Percentiles rank a stretch among this genome's conserved stretches.
Conservation (phyloP, 2,113 vertebrate genomes). For the Mesocricetus auratus region DNA sequence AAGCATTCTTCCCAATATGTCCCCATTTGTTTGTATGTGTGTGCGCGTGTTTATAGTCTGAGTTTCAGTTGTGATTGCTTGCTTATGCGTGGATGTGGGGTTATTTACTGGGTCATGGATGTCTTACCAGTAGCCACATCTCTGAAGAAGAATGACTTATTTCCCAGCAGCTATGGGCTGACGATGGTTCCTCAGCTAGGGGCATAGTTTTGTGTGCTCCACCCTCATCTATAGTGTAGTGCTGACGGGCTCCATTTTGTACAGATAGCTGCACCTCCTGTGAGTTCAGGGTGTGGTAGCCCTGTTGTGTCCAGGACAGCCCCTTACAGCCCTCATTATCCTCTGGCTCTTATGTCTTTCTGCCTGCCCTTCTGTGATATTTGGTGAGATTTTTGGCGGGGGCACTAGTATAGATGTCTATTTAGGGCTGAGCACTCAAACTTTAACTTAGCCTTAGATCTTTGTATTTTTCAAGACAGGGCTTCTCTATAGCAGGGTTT, state of each 20-base stretch:
- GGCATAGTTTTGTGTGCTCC: background rate
- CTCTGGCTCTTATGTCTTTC: background rate
- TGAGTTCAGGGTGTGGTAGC: background rate
- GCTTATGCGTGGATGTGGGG: background rate
- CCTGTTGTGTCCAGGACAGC: background rate
- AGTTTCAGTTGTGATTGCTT: background rate
- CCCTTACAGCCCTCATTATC: background rate
- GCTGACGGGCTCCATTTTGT: background rate
- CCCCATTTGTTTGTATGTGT: background rate
- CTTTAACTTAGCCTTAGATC: background rate
- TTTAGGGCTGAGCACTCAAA: background rate
- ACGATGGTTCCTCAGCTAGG: background rate
- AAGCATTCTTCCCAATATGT: background rate
- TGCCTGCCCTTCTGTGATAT: background rate
- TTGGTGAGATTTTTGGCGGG: background rate
- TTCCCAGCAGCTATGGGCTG: background rate
- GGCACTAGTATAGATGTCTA: background rate
- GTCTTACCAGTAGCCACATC: background rate
- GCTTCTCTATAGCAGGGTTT: background rate
- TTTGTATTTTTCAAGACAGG: background rate
- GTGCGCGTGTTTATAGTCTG: background rate
- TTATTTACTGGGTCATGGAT: background rate
- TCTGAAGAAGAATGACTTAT: background rate
- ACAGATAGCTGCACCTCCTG: background rate
- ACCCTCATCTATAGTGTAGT: background rate